Conservation (phyloP, 2,797 vertebrate species). For the Acomys russatus region DNA sequence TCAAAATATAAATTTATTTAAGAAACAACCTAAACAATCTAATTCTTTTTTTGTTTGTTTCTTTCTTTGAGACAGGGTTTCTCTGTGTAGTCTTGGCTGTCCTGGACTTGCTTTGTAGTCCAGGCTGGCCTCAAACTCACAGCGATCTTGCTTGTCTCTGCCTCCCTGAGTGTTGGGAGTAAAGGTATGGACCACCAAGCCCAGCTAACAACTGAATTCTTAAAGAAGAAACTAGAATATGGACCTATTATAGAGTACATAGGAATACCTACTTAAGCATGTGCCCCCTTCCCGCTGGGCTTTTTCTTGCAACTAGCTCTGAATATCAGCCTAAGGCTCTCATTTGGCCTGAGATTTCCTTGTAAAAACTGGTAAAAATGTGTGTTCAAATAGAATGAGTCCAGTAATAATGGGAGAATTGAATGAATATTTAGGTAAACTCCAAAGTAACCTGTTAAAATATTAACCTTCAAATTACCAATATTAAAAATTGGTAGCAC, state of each 20-base stretch:
- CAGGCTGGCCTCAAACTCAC: no score
- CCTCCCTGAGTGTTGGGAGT: no score
- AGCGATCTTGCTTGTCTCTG: no score
- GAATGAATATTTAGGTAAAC: neutral
- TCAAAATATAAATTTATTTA: conserved; percentile 60
- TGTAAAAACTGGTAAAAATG: conserved; percentile 36
- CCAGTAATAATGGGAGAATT: neutral
- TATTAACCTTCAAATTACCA: neutral
- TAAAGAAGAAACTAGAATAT: neutral
- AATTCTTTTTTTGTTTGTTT: neutral
- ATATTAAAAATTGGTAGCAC: neutral
- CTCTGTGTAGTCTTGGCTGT: no score
- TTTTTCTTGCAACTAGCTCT: conserved; percentile 31
- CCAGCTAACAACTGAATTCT: neutral
- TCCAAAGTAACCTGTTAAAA: conserved; percentile 2
- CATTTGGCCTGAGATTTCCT: conserved; percentile 42
- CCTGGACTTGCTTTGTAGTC: no score
- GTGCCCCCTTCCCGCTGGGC: neutral
- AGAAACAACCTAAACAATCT: neutral
- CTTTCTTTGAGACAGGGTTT: no score
- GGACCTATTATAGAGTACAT: neutral
- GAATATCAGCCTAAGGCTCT: conserved; percentile 42
- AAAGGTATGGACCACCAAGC: no score
- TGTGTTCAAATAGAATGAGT: neutral
- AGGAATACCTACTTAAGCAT: conserved; percentile 1